phyloP scores from a whole-genome alignment of 1,140 invertebrate species.

The Palaemon carinicauda region DNA sequence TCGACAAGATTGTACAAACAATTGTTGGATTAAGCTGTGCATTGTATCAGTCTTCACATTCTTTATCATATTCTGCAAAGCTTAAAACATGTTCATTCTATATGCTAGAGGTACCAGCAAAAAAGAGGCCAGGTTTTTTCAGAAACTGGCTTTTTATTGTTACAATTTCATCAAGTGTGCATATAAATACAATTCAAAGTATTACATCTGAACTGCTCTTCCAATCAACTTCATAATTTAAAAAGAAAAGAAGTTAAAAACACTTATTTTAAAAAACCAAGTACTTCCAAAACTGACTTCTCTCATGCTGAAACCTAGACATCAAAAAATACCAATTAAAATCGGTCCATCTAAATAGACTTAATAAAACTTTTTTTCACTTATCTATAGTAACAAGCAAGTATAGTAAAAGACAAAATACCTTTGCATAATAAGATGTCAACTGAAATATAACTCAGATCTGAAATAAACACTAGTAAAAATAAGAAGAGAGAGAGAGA shows the following conservation, averaged over 20 bases:
- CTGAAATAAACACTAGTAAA: slow-evolving; percentile 34
- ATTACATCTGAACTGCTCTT: no score
- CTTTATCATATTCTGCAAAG: slow-evolving; percentile 20
- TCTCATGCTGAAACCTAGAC: slow-evolving; percentile 40
- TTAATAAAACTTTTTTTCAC: slow-evolving; percentile 26
- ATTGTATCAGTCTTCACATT: slow-evolving; percentile 11
- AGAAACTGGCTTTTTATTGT: not conserved
- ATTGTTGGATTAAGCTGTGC: slow-evolving; percentile 11
- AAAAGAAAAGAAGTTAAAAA: not conserved
- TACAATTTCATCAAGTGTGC: not conserved
- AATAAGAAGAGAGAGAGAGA: not conserved
- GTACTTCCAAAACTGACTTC: slow-evolving; percentile 40
- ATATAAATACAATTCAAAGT: no score
- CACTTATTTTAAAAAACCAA: not conserved
- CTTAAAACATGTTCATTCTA: slow-evolving; percentile 36
- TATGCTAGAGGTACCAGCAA: slow-evolving; percentile 34
- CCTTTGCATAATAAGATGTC: slow-evolving; percentile 22
- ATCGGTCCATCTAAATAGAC: slow-evolving; percentile 39
- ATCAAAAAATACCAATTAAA: slow-evolving; percentile 40
- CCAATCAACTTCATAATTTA: not conserved
- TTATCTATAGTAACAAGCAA: slow-evolving; percentile 44
- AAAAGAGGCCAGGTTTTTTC: slow-evolving; percentile 34
- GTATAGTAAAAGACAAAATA: slow-evolving; percentile 35
- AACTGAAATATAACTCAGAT: slow-evolving; percentile 45
- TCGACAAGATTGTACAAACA: slow-evolving; percentile 42